These are phyloP conservation scores for Paramisgurnus dabryanus DNA, from an alignment of 2,113 vertebrate genomes.

Conservation along the genomic window DNA sequence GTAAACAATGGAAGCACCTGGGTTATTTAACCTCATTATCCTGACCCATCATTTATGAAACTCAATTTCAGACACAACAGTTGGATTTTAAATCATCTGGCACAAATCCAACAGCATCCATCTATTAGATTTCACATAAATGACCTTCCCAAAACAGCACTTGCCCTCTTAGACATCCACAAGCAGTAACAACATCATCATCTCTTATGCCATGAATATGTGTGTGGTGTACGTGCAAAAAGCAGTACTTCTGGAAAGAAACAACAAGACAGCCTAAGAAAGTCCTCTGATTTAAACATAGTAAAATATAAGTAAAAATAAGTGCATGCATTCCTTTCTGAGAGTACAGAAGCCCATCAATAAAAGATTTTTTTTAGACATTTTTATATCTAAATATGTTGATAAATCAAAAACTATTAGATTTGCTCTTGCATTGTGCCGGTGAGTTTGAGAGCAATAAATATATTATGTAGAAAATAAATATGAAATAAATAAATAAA, in stretches of 20 bases:
- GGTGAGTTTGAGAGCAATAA: too few species aligned
- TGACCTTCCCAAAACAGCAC: conserved; percentile 24
- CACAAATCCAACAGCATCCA: conserved; percentile 16
- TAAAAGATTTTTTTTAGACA: too few species aligned
- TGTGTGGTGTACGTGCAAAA: background rate
- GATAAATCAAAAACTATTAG: too few species aligned
- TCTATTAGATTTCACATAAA: conserved; percentile 37
- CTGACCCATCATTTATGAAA: conserved; percentile 17
- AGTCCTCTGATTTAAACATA: too few species aligned
- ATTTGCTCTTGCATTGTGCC: too few species aligned
- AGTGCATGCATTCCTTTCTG: too few species aligned
- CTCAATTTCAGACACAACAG: conserved; percentile 39
- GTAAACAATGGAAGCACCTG: background rate
- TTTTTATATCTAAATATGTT: too few species aligned
- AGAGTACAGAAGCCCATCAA: too few species aligned
- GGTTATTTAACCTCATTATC: conserved; percentile 29
- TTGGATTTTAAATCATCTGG: conserved; percentile 36
- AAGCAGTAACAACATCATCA: background rate
- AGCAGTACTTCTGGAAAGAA: background rate
- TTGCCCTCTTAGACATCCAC: background rate
- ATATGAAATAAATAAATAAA: too few species aligned
- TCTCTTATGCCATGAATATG: background rate
- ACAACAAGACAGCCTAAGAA: background rate
- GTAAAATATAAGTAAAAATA: background rate
- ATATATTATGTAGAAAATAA: too few species aligned